Evolutionary conservation across 2,888 invertebrate genomes (phyloP).

Genomic region (Xylocampa areola): DNA sequence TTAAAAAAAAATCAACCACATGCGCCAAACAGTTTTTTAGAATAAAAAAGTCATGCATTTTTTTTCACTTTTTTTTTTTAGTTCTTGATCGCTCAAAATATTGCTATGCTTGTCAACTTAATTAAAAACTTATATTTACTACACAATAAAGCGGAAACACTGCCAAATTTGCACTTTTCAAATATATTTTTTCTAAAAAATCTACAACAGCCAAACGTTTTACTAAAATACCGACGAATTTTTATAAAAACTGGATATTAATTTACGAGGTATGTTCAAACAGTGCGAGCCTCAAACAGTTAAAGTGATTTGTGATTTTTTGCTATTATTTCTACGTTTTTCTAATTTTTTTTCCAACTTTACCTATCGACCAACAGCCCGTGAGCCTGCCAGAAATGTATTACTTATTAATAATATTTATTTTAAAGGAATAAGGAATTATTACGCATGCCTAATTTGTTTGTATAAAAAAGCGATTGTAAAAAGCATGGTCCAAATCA

Average conservation of each 20-base stretch:
- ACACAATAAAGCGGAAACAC: conserved; percentile 57
- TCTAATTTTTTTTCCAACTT: conserved; percentile 61
- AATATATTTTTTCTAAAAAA: conserved; percentile 35
- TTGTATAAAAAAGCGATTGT: conserved; percentile 62
- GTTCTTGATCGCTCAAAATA: conserved; percentile 82
- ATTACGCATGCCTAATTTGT: conserved; percentile 70
- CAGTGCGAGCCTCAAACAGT: conserved; percentile 57
- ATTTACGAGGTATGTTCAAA: conserved; percentile 14
- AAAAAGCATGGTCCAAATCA: conserved; percentile 64
- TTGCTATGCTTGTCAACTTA: conserved; percentile 65
- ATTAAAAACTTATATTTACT: conserved; percentile 56
- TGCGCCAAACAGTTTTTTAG: conserved; percentile 40
- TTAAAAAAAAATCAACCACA: conserved; percentile 44
- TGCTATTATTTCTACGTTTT: conserved; percentile 49
- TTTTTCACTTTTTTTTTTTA: conserved; percentile 37
- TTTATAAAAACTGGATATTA: not conserved
- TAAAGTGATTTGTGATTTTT: conserved; percentile 53
- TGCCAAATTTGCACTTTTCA: conserved; percentile 56
- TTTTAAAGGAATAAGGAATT: conserved; percentile 50
- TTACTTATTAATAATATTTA: conserved; percentile 52
- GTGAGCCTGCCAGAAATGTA: conserved; percentile 73
- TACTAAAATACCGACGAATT: conserved; percentile 18
- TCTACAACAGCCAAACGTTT: conserved; percentile 60
- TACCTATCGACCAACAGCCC: conserved; percentile 80
- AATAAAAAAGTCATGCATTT: conserved; percentile 60